Conservation (phyloP, 2,888 invertebrate genomes). For the Apotomis betuletana region DNA sequence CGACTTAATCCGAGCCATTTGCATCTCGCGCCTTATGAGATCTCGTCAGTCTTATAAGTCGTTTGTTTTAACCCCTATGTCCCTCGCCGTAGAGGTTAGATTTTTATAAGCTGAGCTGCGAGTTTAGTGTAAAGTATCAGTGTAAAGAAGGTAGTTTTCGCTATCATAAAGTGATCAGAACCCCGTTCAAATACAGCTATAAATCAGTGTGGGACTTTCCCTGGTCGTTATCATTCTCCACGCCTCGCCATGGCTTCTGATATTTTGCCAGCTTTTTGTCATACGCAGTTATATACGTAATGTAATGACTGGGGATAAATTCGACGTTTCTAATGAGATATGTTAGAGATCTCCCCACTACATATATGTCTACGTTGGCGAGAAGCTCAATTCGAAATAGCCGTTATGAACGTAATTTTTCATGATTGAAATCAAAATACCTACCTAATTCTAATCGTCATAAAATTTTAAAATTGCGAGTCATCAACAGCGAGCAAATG, state of each 20-base stretch:
- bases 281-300: constrained; percentile 61
- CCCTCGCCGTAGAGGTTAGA: not conserved
- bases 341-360: too few relatives aligned
- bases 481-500: too few relatives aligned
- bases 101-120: constrained; percentile 17
- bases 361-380: too few relatives aligned
- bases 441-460: too few relatives aligned
- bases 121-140: constrained; percentile 5
- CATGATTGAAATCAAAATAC: too few relatives aligned
- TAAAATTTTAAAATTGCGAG: too few relatives aligned
- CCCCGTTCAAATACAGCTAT: constrained; percentile 74
- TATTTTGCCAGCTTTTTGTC: constrained; percentile 71
- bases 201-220: constrained; percentile 76
- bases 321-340: too few relatives aligned
- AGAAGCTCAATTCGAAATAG: too few relatives aligned
- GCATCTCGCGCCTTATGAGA: constrained; percentile 75
- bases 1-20: constrained; percentile 70
- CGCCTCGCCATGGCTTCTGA: constrained; percentile 66
- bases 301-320: constrained; percentile 55
- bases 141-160: constrained; percentile 61
- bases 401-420: too few relatives aligned
- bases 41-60: constrained; percentile 54
- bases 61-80: constrained; percentile 6
- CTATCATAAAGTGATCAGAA: constrained; percentile 83
- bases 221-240: constrained; percentile 75